Percentiles rank a stretch among this genome's conserved stretches.
phyloP scores from a whole-genome alignment of 2,113 vertebrate genomes.

The Poeciliopsis occidentalis region DNA sequence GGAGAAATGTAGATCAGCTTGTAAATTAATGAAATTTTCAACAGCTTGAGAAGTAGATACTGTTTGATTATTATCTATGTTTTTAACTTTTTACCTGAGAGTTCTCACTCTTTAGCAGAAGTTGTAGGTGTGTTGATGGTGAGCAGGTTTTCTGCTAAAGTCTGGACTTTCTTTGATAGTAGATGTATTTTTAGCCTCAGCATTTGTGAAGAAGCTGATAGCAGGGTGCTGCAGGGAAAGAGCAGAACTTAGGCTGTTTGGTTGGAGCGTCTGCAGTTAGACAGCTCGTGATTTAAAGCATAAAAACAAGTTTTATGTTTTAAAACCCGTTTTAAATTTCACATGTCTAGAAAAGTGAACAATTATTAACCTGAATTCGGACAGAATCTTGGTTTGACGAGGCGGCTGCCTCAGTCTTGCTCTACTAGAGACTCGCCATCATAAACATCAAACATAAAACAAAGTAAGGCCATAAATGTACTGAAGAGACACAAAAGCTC shows the following conservation, averaged over 20 bases:
- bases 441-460: conserved; percentile 46
- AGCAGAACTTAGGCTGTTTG: conserved; percentile 39
- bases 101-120: neutral
- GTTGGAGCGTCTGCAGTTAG: conserved; percentile 43
- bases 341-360: conserved; percentile 13
- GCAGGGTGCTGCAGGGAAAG: conserved; percentile 49
- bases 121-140: neutral
- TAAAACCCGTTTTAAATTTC: conserved; percentile 8
- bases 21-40: neutral
- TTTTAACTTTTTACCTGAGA: neutral
- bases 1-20: neutral
- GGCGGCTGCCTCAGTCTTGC: conserved; percentile 4
- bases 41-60: neutral
- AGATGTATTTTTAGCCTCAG: conserved; percentile 66
- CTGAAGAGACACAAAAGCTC: conserved; percentile 66
- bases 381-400: neutral
- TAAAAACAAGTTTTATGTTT: conserved; percentile 17
- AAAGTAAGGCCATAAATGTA: conserved; percentile 44
- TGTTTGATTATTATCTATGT: neutral
- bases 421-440: neutral
- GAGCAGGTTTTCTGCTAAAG: conserved; percentile 19
- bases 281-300: conserved; percentile 37
- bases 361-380: conserved; percentile 22
- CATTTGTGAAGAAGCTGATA: conserved; percentile 68
- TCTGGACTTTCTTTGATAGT: conserved; percentile 54